Conservation (phyloP, 2,797 vertebrate genomes). For the Morelia viridis region DNA sequence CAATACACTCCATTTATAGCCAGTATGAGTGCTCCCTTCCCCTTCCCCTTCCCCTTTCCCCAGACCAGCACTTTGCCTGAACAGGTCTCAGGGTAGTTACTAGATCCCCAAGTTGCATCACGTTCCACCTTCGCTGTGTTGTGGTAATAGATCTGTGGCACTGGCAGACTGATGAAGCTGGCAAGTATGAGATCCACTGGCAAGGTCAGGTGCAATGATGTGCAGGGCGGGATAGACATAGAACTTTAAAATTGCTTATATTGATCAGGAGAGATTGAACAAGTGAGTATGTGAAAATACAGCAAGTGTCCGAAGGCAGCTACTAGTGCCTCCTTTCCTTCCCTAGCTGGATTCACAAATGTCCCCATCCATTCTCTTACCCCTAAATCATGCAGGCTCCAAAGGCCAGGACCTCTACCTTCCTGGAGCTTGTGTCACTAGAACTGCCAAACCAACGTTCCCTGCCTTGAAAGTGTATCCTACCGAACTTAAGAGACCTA, state of each 20-base stretch:
- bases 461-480: constrained; percentile 34
- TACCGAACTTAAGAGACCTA: constrained; percentile 44
- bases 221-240: neutral
- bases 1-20: neutral
- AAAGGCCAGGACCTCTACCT: neutral
- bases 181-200: neutral
- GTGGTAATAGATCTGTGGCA: neutral
- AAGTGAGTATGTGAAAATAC: neutral
- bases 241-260: neutral
- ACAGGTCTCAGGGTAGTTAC: neutral
- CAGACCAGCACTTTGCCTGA: neutral
- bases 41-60: neutral
- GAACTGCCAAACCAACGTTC: constrained; percentile 36
- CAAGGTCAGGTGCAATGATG: neutral
- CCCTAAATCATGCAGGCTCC: neutral
- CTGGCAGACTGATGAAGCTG: neutral
- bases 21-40: neutral
- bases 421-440: constrained; percentile 16
- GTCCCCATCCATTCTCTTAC: neutral
- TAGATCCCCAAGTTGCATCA: neutral
- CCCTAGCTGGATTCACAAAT: neutral
- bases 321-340: constrained; percentile 7
- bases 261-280: neutral
- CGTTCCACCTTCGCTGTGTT: neutral
- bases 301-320: constrained; percentile 2